Conservation (phyloP, 2,113 vertebrate genomes). For the Limanda limanda region DNA sequence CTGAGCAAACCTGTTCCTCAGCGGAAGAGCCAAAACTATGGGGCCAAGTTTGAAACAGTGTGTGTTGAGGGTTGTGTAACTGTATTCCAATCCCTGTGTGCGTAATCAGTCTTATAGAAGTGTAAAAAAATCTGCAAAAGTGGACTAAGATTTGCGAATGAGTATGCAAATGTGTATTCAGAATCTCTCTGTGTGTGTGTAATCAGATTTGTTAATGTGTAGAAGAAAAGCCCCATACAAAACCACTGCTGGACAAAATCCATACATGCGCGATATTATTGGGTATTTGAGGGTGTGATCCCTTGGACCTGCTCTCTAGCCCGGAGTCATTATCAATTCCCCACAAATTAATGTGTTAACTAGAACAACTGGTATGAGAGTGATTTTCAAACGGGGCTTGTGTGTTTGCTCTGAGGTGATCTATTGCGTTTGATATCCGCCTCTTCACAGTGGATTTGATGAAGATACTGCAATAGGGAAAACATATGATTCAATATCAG, state of each 20-base stretch:
- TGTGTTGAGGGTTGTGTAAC: no score
- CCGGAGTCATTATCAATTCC: slow-evolving; percentile 46
- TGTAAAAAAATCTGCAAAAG: no score
- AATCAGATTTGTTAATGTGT: no score
- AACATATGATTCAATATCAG: slow-evolving; percentile 18
- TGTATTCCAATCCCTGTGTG: no score
- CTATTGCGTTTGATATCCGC: slow-evolving; percentile 16
- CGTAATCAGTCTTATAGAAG: no score
- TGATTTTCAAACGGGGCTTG: slow-evolving; percentile 13
- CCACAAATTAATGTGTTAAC: slow-evolving; percentile 48
- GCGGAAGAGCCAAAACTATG: no score
- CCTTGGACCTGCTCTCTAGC: slow-evolving; percentile 19
- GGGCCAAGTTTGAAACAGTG: no score
- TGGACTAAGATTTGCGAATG: no score
- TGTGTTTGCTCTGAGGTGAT: slow-evolving; percentile 3
- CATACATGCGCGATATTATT: background rate
- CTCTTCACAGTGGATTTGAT: background rate
- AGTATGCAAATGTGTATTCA: no score
- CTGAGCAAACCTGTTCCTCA: no score
- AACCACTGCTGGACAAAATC: slow-evolving; percentile 3
- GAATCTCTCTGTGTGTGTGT: no score
- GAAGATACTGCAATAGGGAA: background rate
- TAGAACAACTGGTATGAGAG: slow-evolving; percentile 54
- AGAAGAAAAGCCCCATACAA: slow-evolving; percentile 10
- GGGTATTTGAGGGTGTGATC: slow-evolving; percentile 14